Percentiles rank a stretch among this genome's conserved stretches.
Conservation (phyloP, 2,888 invertebrate species). For the Diarsia rubi region DNA sequence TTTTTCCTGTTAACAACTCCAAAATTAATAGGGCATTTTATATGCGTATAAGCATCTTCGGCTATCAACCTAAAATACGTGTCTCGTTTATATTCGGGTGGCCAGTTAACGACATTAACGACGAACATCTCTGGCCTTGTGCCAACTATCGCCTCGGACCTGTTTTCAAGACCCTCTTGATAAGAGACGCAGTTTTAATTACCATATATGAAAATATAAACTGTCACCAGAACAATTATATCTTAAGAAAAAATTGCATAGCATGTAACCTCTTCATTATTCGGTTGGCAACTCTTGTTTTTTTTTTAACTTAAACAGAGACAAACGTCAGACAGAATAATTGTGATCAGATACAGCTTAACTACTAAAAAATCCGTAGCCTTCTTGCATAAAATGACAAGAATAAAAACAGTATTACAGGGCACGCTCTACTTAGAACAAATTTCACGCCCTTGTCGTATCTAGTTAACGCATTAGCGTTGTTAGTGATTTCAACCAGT, state of each 20-base stretch:
- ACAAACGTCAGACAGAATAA: not conserved
- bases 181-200: conserved; percentile 47
- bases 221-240: conserved; percentile 28
- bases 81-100: conserved; percentile 53
- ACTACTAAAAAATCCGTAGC: conserved; percentile 25
- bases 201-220: conserved; percentile 24
- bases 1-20: not conserved
- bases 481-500: conserved; percentile 64
- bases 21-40: conserved; percentile 38
- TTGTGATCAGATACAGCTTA: not conserved
- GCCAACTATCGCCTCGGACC: conserved; percentile 49
- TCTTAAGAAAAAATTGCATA: not conserved
- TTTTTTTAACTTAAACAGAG: not conserved
- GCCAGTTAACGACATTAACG: conserved; percentile 53
- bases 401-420: conserved; percentile 27
- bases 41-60: conserved; percentile 27
- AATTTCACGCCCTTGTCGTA: conserved; percentile 73
- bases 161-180: conserved; percentile 43
- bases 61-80: conserved; percentile 50
- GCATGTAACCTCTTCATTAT: conserved; percentile 11
- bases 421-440: conserved; percentile 67
- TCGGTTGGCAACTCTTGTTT: not conserved
- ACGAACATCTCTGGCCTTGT: conserved; percentile 43
- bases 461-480: conserved; percentile 68
- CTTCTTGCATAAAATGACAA: conserved; percentile 50